Base-by-base conservation (phyloP, 2,113 vertebrate species). In the Tetrao urogallus region DNA sequence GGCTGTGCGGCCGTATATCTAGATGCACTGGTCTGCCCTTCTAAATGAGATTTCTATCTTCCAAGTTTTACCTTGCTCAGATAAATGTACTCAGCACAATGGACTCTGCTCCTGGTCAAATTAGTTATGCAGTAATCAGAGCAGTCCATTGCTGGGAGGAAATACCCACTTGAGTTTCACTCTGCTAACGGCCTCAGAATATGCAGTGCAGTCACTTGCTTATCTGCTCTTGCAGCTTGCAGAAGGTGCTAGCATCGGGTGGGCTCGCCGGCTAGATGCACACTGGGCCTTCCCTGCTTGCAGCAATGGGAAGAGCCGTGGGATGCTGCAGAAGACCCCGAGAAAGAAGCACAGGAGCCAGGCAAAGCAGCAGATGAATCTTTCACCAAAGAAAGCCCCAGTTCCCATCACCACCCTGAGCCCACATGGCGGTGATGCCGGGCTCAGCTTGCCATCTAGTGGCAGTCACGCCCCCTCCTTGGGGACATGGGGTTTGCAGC, bases 381-480 rank as follows among this genome's bases (percentile, higher is more conserved):
- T 52, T 38, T 8, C 10, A 25, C 67, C 25, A 11, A 48, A 28
- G 27, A 48, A 28, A 36, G 34, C 13, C 27, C 47, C 34, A 20
- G 47, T 24, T 7, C 30, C 30, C 54, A 32, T 57, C 30, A 28
- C 9, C 22, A 21, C 65, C 32, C 28, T 7, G 25, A 32, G 42
- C 32, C 21, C 9, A 28, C 27, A 28, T 54, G 52, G 54, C 4
- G 17, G 52, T 28, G 88, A 67, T 48, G 47, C 72, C 81, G 83
- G 52, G 61, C 86, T 94, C 69, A 77, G 92, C 48, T 95, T 96
- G 96, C 96, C 95, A 92, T 81, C 96, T 97, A 97, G 96, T 90
- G 96, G 93, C 70, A 70, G 15, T 25, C 43, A 7, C 30, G 12
- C 27, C 36, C 52, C 11, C 8, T 78, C 47, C 0, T 0, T 45